A percentile compares a stretch with the other conserved stretches of the same genome.
Evolutionary conservation across 2,797 vertebrate species (phyloP).

Genomic region (Danio kyathit): DNA sequence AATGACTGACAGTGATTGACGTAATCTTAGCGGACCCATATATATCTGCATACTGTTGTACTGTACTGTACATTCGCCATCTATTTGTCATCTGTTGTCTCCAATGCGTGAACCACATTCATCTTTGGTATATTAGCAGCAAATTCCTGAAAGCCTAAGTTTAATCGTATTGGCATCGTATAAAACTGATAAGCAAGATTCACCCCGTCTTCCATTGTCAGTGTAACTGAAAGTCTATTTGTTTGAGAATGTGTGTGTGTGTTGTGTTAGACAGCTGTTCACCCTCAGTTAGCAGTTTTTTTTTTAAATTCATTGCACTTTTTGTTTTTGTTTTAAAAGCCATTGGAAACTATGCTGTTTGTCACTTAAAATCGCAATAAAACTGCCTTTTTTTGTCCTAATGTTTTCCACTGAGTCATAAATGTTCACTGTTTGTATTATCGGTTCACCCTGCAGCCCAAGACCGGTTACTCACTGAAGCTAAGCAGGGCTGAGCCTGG

Average conservation of each 20-base stretch:
- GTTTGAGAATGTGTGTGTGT: conserved; percentile 33
- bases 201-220: neutral
- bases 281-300: conserved; percentile 51
- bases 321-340: conserved; percentile 65
- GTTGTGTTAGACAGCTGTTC: conserved; percentile 37
- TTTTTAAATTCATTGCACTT: conserved; percentile 52
- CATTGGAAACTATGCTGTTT: conserved; percentile 64
- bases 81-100: conserved; percentile 31
- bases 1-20: conserved; percentile 5
- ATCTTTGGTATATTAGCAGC: neutral
- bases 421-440: neutral
- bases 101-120: conserved; percentile 17
- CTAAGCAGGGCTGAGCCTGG: no score
- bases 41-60: conserved; percentile 29
- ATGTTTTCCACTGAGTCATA: conserved; percentile 38
- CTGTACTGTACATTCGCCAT: conserved; percentile 31
- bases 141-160: neutral
- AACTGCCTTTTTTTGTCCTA: conserved; percentile 75
- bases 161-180: neutral
- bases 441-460: no score
- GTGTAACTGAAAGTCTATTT: conserved; percentile 12
- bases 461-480: no score
- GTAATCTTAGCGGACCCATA: neutral
- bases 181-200: conserved; percentile 4
- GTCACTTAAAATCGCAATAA: conserved; percentile 79